Percentiles rank a stretch among this genome's conserved stretches.
These are phyloP conservation scores for Eremobia ochroleuca DNA, from an alignment of 2,888 invertebrate species.

Conservation along the genomic window DNA sequence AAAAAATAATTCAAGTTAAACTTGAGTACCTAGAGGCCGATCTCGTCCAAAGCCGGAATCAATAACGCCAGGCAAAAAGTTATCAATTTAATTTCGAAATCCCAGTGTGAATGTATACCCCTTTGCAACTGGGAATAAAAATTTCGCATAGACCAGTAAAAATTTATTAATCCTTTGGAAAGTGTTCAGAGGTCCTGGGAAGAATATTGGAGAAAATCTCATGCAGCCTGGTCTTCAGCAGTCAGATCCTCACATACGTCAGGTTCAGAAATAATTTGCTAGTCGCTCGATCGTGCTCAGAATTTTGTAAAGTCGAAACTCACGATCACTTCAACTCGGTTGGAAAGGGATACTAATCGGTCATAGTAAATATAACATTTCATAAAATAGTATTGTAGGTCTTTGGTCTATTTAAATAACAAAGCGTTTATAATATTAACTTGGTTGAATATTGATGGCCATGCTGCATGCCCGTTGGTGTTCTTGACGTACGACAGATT, in stretches of 20 bases:
- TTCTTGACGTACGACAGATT: conserved; percentile 79
- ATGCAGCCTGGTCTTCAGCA: too few relatives aligned
- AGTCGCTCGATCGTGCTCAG: too few relatives aligned
- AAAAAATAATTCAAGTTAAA: not conserved
- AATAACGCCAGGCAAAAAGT: not conserved
- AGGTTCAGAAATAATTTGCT: too few relatives aligned
- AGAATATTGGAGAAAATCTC: too few relatives aligned
- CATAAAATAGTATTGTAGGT: not conserved
- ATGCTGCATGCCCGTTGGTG: conserved; percentile 64
- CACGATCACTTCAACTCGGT: too few relatives aligned
- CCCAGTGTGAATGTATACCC: not conserved
- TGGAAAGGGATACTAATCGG: not conserved
- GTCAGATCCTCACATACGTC: too few relatives aligned
- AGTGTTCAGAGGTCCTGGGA: too few relatives aligned
- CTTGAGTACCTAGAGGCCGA: not conserved
- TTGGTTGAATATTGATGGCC: conserved; percentile 62
- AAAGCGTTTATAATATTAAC: conserved; percentile 44
- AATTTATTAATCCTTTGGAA: too few relatives aligned
- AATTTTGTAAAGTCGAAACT: too few relatives aligned
- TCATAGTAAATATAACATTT: conserved; percentile 6
- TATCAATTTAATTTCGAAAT: not conserved
- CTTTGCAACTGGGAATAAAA: too few relatives aligned
- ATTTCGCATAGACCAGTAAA: too few relatives aligned
- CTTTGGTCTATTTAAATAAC: not conserved
- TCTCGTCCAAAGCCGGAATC: not conserved